Evolutionary conservation across 2,113 vertebrate species (phyloP).

Genomic region (Ia io): DNA sequence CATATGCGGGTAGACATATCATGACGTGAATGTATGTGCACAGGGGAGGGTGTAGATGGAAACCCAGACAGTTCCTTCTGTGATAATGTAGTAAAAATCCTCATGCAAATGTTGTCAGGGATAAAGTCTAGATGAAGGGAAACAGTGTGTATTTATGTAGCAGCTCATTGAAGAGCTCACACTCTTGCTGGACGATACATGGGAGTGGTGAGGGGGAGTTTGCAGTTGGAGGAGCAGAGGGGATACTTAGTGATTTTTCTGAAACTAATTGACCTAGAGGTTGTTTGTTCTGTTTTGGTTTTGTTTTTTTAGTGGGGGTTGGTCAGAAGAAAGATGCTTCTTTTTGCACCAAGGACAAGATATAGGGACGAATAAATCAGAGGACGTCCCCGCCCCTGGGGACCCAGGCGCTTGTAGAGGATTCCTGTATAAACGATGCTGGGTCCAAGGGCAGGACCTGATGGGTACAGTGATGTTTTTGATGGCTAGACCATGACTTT

Average conservation of each 20-base stretch:
- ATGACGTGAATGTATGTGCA: neutral
- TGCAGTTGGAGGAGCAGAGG: neutral
- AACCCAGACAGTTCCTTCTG: neutral
- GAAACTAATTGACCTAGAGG: neutral
- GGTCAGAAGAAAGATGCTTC: neutral
- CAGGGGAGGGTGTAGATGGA: neutral
- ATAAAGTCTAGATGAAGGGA: neutral
- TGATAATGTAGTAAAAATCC: neutral
- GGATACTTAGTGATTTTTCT: neutral
- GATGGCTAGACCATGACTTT: neutral
- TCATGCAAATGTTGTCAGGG: neutral
- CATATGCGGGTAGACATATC: neutral
- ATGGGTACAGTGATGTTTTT: neutral
- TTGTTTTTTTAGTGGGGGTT: neutral
- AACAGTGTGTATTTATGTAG: neutral
- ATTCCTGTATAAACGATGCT: neutral
- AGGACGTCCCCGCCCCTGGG: neutral
- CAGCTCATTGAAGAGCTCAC: neutral
- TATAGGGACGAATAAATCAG: neutral
- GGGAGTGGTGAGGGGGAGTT: neutral
- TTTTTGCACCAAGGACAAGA: neutral
- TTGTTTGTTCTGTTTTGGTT: neutral
- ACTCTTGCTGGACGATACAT: rapidly evolving
- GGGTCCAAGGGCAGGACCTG: neutral
- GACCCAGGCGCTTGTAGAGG: neutral